phyloP scores from a whole-genome alignment of 2,113 vertebrate species.

The Bubalus kerabau region DNA sequence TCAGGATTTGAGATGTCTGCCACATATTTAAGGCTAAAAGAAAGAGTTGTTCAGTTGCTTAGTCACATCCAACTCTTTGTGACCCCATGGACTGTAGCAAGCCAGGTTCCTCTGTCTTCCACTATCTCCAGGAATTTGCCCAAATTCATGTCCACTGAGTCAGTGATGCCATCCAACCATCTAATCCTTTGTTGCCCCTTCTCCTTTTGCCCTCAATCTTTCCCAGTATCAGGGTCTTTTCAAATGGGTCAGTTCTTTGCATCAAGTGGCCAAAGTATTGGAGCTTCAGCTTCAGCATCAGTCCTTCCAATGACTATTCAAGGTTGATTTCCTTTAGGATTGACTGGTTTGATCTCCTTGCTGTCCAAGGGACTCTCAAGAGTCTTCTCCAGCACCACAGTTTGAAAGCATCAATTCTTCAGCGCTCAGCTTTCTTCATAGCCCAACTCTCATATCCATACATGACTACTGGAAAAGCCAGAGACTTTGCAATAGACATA shows the following conservation, averaged over 20 bases:
- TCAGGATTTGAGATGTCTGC: neutral
- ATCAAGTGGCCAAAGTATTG: neutral
- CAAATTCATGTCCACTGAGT: neutral
- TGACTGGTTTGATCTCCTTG: neutral
- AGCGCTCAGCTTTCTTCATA: neutral
- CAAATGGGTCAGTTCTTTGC: neutral
- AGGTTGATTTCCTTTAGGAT: neutral
- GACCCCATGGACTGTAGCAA: neutral
- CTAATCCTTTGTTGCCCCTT: neutral
- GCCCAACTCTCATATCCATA: neutral
- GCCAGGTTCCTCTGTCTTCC: neutral
- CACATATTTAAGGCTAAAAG: neutral
- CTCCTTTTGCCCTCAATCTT: neutral
- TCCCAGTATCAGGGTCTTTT: neutral
- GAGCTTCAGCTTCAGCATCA: neutral
- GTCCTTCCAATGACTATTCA: neutral
- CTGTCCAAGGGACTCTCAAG: neutral
- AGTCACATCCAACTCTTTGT: neutral
- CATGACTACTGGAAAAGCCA: neutral
- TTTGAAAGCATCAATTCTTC: neutral
- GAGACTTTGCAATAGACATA: neutral
- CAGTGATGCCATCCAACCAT: neutral
- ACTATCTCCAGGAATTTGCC: neutral
- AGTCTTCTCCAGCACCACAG: neutral
- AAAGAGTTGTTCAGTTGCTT: neutral